Evolutionary conservation across 2,888 invertebrate species (phyloP).

Genomic region (Azorinus chamasolen): DNA sequence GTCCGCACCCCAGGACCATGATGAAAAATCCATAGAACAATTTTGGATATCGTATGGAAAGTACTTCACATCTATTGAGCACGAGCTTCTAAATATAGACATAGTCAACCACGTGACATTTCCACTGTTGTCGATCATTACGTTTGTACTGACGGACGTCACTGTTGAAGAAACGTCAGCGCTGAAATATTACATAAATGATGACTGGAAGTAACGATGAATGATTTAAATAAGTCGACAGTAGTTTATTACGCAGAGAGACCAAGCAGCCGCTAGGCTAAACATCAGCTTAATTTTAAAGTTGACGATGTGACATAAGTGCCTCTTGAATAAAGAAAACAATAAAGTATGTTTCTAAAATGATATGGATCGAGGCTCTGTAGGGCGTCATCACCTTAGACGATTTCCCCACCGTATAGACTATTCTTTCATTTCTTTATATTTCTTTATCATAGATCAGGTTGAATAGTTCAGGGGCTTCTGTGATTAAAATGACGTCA

Average conservation of each 20-base stretch:
- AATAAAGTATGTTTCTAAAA: too few relatives aligned
- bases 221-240: too few relatives aligned
- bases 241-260: too few relatives aligned
- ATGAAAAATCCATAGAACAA: conserved; percentile 88
- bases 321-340: background rate
- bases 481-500: too few relatives aligned
- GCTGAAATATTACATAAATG: conserved; percentile 79
- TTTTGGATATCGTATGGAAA: conserved; percentile 89
- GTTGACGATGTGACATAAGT: background rate
- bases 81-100: conserved; percentile 88
- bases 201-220: too few relatives aligned
- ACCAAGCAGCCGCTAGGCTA: too few relatives aligned
- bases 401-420: too few relatives aligned
- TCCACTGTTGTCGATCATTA: conserved; percentile 87
- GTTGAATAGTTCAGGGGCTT: too few relatives aligned
- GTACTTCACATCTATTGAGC: conserved; percentile 88
- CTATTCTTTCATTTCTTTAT: too few relatives aligned
- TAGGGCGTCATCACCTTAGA: too few relatives aligned
- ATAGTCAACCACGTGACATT: conserved; percentile 88
- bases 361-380: too few relatives aligned
- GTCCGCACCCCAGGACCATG: conserved; percentile 88
- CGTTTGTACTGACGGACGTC: conserved; percentile 87
- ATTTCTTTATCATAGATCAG: too few relatives aligned
- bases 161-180: conserved; percentile 83
- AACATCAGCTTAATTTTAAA: background rate